These are phyloP conservation scores for Drosophila gunungcola DNA, from an alignment of 1,140 invertebrate species.

Conservation along the genomic window DNA sequence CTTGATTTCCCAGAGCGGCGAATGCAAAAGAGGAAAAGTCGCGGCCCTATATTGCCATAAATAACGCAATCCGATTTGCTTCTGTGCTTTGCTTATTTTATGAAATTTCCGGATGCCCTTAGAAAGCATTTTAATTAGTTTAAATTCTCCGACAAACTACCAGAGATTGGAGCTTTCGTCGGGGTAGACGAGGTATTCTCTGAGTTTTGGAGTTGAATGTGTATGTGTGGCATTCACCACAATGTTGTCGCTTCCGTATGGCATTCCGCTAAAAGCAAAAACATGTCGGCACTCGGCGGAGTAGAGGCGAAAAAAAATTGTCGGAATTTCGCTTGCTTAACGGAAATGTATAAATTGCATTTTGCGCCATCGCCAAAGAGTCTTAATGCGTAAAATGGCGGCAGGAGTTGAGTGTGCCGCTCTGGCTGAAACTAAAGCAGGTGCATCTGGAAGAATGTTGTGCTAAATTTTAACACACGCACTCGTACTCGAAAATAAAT, in stretches of 20 bases:
- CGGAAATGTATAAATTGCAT: slow-evolving; percentile 83
- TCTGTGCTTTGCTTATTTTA: slow-evolving; percentile 14
- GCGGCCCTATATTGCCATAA: slow-evolving; percentile 64
- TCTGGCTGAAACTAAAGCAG: slow-evolving; percentile 52
- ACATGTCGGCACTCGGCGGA: slow-evolving; percentile 47
- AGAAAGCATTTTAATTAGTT: slow-evolving; percentile 71
- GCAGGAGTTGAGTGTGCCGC: slow-evolving; percentile 10
- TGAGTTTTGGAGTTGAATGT: neutral
- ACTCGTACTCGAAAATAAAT: slow-evolving; percentile 40
- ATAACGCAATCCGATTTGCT: slow-evolving; percentile 64
- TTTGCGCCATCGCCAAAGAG: slow-evolving; percentile 53
- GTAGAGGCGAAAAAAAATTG: slow-evolving; percentile 50
- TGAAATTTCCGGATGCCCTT: slow-evolving; percentile 53
- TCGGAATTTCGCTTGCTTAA: slow-evolving; percentile 69
- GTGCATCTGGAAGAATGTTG: slow-evolving; percentile 67
- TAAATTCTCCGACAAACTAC: slow-evolving; percentile 30
- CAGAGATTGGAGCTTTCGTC: slow-evolving; percentile 5
- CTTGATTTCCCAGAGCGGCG: slow-evolving; percentile 31
- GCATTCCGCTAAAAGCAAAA: slow-evolving; percentile 68
- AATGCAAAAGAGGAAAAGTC: slow-evolving; percentile 46
- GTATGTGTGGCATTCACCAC: slow-evolving; percentile 12
- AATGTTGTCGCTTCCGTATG: slow-evolving; percentile 53
- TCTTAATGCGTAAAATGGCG: slow-evolving; percentile 48
- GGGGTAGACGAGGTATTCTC: neutral
- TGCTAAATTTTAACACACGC: slow-evolving; percentile 69